Conservation (phyloP, 2,797 vertebrate genomes). For the Neostethus bicornis region DNA sequence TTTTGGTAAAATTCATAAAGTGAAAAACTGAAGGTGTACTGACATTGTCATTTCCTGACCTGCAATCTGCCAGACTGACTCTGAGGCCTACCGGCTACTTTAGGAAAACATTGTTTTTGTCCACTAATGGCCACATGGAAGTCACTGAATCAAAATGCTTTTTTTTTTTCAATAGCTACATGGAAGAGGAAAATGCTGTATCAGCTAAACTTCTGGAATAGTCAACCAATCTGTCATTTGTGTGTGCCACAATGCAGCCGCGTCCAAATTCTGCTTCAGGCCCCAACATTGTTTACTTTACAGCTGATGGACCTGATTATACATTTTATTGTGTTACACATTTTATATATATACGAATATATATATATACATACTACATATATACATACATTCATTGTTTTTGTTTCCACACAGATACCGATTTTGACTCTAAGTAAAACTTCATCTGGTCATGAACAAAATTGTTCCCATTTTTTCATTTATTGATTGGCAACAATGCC, state of each 20-base stretch:
- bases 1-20: slow-evolving; percentile 13
- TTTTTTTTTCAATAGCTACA: not conserved
- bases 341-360: no score
- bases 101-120: not conserved
- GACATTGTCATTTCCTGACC: slow-evolving; percentile 3
- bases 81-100: not conserved
- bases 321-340: not conserved
- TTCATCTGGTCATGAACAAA: slow-evolving; percentile 6
- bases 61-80: not conserved
- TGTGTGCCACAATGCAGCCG: not conserved
- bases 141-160: not conserved
- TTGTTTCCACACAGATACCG: not conserved
- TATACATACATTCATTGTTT: no score
- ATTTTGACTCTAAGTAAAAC: not conserved
- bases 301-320: slow-evolving; percentile 2
- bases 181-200: not conserved
- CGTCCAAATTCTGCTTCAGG: not conserved
- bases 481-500: slow-evolving; percentile 24
- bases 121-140: not conserved
- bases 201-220: not conserved
- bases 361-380: no score
- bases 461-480: slow-evolving; percentile 19
- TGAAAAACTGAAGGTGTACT: not conserved
- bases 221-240: not conserved
- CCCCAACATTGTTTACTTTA: not conserved